A percentile compares a stretch with the other conserved stretches of the same genome.
phyloP scores from a whole-genome alignment of 2,113 vertebrate species.

The Beaufortia kweichowensis region DNA sequence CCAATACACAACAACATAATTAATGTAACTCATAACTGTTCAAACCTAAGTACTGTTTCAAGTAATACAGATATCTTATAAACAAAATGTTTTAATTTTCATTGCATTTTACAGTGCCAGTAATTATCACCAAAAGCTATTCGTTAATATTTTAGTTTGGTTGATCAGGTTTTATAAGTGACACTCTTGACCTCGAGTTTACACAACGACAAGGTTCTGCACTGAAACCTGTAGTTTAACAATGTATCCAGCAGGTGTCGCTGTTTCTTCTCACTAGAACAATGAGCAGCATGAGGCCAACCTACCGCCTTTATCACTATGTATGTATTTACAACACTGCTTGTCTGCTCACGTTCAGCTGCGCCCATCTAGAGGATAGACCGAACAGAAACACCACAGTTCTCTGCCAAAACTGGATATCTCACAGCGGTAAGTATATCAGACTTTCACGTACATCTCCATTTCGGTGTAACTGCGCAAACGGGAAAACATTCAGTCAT shows the following conservation, averaged over 20 bases:
- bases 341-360: slow-evolving; percentile 46
- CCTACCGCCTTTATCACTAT: slow-evolving; percentile 44
- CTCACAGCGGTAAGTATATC: slow-evolving; percentile 48
- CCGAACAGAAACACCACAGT: background rate
- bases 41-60: too few relatives aligned
- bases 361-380: slow-evolving; percentile 50
- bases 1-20: too few relatives aligned
- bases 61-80: too few relatives aligned
- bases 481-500: background rate
- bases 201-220: background rate
- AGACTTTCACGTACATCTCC: background rate
- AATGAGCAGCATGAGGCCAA: slow-evolving; percentile 28
- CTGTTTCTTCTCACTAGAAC: slow-evolving; percentile 23
- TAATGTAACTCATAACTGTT: too few relatives aligned
- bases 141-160: too few relatives aligned
- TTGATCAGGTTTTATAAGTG: too few relatives aligned
- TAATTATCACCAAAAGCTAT: background rate
- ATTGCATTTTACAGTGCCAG: background rate
- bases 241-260: slow-evolving; percentile 36
- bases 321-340: slow-evolving; percentile 37
- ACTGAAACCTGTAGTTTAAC: slow-evolving; percentile 15
- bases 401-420: slow-evolving; percentile 14
- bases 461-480: background rate
- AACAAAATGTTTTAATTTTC: too few relatives aligned
- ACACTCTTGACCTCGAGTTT: background rate